Evolutionary conservation across 2,888 invertebrate species (phyloP).

Genomic region (Tenthredo scrophulariae): DNA sequence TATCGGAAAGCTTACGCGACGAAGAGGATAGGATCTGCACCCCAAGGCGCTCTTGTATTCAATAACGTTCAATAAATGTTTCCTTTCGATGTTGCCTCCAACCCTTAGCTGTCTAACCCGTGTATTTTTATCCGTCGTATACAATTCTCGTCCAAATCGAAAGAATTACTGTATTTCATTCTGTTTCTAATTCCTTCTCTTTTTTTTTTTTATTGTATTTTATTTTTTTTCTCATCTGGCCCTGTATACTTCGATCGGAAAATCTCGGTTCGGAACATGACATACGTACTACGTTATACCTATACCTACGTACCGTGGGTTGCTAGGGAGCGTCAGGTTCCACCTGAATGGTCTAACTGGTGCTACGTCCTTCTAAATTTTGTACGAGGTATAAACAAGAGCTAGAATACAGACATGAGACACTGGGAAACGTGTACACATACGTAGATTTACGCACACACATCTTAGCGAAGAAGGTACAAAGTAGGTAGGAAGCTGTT

Average conservation of each 20-base stretch:
- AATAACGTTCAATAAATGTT: conserved; percentile 45
- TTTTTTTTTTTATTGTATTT: not conserved
- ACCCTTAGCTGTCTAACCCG: not conserved
- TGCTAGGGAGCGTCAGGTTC: not conserved
- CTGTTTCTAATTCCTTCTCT: not conserved
- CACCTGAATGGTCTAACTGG: not conserved
- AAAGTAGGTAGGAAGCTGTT: not conserved
- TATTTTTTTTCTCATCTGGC: not conserved
- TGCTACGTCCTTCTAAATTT: not conserved
- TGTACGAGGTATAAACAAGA: not conserved
- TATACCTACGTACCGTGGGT: not conserved
- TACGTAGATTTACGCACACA: not conserved
- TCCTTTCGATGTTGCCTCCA: conserved; percentile 6
- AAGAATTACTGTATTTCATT: not conserved
- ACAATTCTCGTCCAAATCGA: not conserved
- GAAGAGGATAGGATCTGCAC: not conserved
- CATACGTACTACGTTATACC: not conserved
- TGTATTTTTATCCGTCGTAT: conserved; percentile 6
- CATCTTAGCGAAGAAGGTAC: not conserved
- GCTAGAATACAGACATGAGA: not conserved
- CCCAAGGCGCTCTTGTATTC: conserved; percentile 33
- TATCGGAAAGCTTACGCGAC: conserved; percentile 38
- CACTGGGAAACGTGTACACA: not conserved
- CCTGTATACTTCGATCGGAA: not conserved
- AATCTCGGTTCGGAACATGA: not conserved